A percentile compares a stretch with the other conserved stretches of the same genome.
phyloP scores from a whole-genome alignment of 1,140 invertebrate species.

The Lepeophtheirus salmonis region DNA sequence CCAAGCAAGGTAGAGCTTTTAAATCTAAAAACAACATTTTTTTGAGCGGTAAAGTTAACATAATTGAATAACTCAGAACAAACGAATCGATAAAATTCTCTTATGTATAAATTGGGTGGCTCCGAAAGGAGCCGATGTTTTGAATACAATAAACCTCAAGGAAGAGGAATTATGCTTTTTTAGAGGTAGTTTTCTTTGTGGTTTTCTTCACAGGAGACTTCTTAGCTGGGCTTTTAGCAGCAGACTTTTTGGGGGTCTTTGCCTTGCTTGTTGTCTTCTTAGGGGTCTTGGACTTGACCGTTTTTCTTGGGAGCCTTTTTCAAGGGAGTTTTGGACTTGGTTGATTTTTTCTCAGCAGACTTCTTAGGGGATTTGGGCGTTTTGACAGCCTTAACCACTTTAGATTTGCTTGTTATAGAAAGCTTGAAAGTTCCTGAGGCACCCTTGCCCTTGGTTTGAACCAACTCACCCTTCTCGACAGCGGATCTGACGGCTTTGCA shows the following conservation, averaged over 20 bases:
- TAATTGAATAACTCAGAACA: no score
- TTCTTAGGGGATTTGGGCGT: slow-evolving; percentile 24
- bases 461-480: slow-evolving; percentile 33
- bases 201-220: no score
- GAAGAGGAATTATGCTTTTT: no score
- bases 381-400: slow-evolving; percentile 21
- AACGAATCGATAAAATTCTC: no score
- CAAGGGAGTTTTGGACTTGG: slow-evolving; percentile 12
- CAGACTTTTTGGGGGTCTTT: slow-evolving; percentile 40
- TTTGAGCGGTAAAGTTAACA: no score
- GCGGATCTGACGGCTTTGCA: slow-evolving; percentile 28
- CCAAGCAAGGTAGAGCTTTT: no score
- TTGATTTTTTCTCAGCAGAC: slow-evolving; percentile 20
- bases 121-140: no score
- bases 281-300: slow-evolving; percentile 21
- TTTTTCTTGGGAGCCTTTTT: slow-evolving; percentile 17
- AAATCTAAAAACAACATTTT: no score
- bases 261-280: slow-evolving; percentile 19
- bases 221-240: no score
- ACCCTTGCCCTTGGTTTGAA: slow-evolving; percentile 41
- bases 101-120: no score
- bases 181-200: no score
- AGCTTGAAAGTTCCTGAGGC: slow-evolving; percentile 40
- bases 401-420: slow-evolving; percentile 20
- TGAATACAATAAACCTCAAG: no score